Percentiles rank a stretch among this genome's conserved stretches.
Conservation (phyloP, 2,113 vertebrate genomes). For the Lepus timidus region DNA sequence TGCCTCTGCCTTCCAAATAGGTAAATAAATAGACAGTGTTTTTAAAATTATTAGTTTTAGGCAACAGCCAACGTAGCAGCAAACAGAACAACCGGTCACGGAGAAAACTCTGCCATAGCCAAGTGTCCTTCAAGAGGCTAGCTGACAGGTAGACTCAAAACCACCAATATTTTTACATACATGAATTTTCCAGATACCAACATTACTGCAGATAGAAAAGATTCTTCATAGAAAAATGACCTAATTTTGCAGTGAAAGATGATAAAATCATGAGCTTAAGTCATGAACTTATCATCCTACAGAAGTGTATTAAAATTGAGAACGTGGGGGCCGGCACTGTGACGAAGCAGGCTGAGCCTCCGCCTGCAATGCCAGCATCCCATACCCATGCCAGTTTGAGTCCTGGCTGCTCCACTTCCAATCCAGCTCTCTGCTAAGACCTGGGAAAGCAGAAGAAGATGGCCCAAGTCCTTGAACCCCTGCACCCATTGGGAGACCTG, state of each 20-base stretch:
- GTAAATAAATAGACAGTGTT: no score
- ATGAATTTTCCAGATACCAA: slow-evolving; percentile 47
- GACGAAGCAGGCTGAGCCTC: no score
- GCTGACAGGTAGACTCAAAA: background rate
- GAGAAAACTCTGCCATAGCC: background rate
- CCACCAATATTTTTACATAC: background rate
- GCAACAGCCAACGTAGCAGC: background rate
- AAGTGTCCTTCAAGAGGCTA: slow-evolving; percentile 11
- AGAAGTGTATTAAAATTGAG: slow-evolving; percentile 39
- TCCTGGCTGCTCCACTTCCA: no score
- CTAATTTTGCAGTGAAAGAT: slow-evolving; percentile 37
- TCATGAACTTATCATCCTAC: background rate
- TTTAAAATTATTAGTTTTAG: background rate
- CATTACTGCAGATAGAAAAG: slow-evolving; percentile 23
- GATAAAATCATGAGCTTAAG: slow-evolving; percentile 6
- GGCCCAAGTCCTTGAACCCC: no score
- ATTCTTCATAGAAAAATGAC: slow-evolving; percentile 52
- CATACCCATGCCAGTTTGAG: no score
- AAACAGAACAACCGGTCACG: background rate
- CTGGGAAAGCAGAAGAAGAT: no score
- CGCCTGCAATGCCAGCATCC: no score
- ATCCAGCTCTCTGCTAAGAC: no score
- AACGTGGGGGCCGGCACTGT: background rate
- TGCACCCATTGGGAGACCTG: no score
- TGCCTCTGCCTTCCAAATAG: no score